phyloP scores from a whole-genome alignment of 2,113 vertebrate genomes.

The Microcebus jonahi region DNA sequence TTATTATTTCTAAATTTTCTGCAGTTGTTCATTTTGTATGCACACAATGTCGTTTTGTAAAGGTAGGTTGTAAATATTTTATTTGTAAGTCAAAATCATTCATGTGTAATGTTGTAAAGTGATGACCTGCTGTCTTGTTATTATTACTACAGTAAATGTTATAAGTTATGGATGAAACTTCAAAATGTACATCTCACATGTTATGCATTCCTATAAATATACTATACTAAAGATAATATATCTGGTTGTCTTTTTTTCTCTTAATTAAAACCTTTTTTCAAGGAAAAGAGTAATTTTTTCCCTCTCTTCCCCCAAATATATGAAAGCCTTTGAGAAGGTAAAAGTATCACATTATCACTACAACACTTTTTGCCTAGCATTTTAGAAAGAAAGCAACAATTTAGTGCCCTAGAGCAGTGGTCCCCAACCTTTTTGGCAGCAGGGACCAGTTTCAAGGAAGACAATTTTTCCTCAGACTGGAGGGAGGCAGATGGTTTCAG shows the following conservation, averaged over 20 bases:
- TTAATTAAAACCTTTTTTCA: conserved; percentile 77
- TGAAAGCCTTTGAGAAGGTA: background rate
- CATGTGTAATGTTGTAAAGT: conserved; percentile 86
- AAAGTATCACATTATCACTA: background rate
- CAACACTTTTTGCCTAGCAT: background rate
- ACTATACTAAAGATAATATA: conserved; percentile 72
- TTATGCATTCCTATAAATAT: conserved; percentile 86
- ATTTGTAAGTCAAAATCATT: conserved; percentile 84
- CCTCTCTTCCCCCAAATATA: conserved; percentile 3
- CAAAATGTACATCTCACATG: conserved; percentile 83
- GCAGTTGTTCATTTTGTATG: conserved; percentile 85
- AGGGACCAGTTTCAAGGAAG: too few species aligned
- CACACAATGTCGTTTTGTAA: conserved; percentile 86
- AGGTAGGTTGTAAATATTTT: conserved; percentile 88
- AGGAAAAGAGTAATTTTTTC: conserved; percentile 57
- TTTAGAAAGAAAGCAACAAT: conserved; percentile 15
- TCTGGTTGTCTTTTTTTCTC: conserved; percentile 71
- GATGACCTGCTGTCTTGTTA: conserved; percentile 84
- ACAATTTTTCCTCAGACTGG: too few species aligned
- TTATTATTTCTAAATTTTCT: conserved; percentile 76
- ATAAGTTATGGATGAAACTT: conserved; percentile 82
- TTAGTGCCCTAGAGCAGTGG: background rate
- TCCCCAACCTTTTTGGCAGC: too few species aligned
- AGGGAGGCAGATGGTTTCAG: too few species aligned
- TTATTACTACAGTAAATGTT: conserved; percentile 81